These are phyloP conservation scores for Empis livida DNA, from an alignment of 2,888 invertebrate genomes.

Conservation along the genomic window DNA sequence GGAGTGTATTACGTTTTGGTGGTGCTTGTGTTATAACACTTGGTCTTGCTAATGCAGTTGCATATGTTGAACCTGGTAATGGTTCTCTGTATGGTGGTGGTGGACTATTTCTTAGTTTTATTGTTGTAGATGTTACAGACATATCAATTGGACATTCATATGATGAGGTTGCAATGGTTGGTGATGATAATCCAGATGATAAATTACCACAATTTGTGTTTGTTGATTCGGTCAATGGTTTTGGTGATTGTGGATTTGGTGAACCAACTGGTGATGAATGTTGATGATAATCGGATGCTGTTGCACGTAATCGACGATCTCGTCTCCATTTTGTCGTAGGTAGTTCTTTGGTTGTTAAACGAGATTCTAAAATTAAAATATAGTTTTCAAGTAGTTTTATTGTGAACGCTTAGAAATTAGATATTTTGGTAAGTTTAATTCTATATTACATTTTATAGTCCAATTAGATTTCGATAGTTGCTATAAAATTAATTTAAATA, in stretches of 20 bases:
- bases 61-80: constrained; percentile 28
- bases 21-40: constrained; percentile 52
- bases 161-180: constrained; percentile 10
- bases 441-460: too few species aligned
- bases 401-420: too few species aligned
- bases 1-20: constrained; percentile 26
- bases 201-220: constrained; percentile 10
- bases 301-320: constrained; percentile 45
- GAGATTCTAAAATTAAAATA: constrained; percentile 25
- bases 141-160: constrained; percentile 33
- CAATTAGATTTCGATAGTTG: too few species aligned
- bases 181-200: neutral
- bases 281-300: constrained; percentile 25
- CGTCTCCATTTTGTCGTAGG: constrained; percentile 60
- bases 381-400: too few species aligned
- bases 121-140: constrained; percentile 30
- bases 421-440: too few species aligned
- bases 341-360: constrained; percentile 43
- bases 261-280: constrained; percentile 14
- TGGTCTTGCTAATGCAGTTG: constrained; percentile 33
- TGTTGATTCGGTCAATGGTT: constrained; percentile 20
- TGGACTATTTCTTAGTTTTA: constrained; percentile 26
- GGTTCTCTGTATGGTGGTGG: constrained; percentile 35
- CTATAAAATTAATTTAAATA: too few species aligned
- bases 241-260: constrained; percentile 6